Evolutionary conservation across 2,113 vertebrate genomes (phyloP).

Genomic region (Ciconia maguari): DNA sequence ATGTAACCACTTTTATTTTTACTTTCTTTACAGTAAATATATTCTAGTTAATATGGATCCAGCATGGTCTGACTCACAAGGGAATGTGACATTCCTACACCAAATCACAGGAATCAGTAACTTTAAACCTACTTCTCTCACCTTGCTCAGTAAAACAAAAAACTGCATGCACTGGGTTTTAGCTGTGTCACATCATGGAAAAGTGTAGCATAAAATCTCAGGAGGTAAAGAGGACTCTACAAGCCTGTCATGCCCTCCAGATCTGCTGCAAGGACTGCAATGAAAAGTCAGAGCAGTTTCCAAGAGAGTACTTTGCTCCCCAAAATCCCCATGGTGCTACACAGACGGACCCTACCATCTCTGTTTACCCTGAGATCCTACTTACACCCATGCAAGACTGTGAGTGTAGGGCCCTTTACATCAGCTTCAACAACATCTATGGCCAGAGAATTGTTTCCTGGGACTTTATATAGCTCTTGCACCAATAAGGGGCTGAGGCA

Average conservation of each 20-base stretch:
- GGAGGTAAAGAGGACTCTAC: background rate
- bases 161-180: background rate
- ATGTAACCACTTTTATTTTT: background rate
- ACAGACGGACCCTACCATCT: background rate
- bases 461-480: background rate
- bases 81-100: background rate
- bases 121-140: background rate
- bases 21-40: background rate
- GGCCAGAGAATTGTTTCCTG: background rate
- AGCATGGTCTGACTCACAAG: background rate
- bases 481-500: rapidly evolving
- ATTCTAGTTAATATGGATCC: background rate
- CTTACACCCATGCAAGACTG: background rate
- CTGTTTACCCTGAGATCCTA: background rate
- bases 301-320: background rate
- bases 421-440: background rate
- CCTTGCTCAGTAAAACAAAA: background rate
- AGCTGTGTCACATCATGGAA: background rate
- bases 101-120: background rate
- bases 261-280: background rate
- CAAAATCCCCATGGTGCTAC: background rate
- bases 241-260: background rate
- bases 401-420: background rate
- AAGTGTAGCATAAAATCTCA: background rate
- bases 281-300: background rate